Evolutionary conservation across 2,113 vertebrate genomes (phyloP).

Genomic region (Empidonax traillii): DNA sequence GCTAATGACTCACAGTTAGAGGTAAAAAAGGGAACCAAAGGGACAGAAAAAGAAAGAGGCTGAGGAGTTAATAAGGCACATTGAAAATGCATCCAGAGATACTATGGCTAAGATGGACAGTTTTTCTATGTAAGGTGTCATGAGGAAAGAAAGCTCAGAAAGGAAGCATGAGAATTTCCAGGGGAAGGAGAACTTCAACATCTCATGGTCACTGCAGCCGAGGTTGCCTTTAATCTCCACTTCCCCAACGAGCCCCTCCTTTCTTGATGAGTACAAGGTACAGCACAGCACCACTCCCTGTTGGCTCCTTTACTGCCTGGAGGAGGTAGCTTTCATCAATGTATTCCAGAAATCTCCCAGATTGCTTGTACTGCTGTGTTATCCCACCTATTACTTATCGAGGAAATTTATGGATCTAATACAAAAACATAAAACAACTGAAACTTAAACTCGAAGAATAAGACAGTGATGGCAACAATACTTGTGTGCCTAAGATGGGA

Average conservation of each 20-base stretch:
- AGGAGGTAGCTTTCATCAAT: not conserved
- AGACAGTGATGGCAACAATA: not conserved
- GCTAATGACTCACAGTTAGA: not conserved
- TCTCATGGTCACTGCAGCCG: not conserved
- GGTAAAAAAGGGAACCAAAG: not conserved
- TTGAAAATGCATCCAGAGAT: not conserved
- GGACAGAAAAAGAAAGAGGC: not conserved
- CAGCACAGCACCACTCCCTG: not conserved
- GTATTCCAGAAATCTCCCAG: not conserved
- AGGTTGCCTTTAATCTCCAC: not conserved
- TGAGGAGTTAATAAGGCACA: not conserved
- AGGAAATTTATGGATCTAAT: not conserved
- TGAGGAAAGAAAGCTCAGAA: not conserved
- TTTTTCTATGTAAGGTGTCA: not conserved
- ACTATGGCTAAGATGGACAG: not conserved
- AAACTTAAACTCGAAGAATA: not conserved
- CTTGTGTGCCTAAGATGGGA: not conserved
- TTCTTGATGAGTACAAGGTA: not conserved
- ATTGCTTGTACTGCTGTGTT: not conserved
- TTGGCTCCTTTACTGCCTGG: accelerated
- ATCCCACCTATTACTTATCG: not conserved
- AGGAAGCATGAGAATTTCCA: not conserved
- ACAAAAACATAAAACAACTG: not conserved
- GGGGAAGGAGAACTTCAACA: not conserved
- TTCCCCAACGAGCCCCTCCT: not conserved